Evolutionary conservation across 2,888 invertebrate genomes (phyloP).

Genomic region (Lochmaea crataegi): DNA sequence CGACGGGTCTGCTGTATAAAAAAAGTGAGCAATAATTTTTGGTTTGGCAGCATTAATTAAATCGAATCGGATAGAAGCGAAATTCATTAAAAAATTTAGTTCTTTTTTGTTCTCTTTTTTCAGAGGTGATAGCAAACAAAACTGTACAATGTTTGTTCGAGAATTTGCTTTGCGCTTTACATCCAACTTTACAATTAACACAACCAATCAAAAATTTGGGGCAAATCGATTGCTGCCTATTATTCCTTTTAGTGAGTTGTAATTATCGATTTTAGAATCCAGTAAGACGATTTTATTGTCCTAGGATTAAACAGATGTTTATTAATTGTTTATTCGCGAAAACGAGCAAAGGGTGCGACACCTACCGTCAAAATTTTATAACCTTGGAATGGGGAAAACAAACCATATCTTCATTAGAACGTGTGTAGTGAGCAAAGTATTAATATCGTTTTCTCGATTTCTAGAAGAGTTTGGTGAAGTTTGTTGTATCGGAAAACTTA

Average conservation of each 20-base stretch:
- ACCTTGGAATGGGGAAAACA: no score
- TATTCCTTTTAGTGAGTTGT: background rate
- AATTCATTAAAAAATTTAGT: constrained; percentile 6
- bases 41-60: constrained; percentile 5
- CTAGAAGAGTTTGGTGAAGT: no score
- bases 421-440: no score
- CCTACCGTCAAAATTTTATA: no score
- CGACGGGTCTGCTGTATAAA: background rate
- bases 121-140: constrained; percentile 10
- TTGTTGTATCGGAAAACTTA: no score
- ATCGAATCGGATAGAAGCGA: background rate
- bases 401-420: no score
- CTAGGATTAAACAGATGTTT: background rate
- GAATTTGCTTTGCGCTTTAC: background rate
- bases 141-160: background rate
- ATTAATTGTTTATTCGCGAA: background rate
- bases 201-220: constrained; percentile 1
- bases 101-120: background rate
- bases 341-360: no score
- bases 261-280: background rate
- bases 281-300: background rate
- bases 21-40: constrained; percentile 8
- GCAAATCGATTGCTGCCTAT: background rate
- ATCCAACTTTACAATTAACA: background rate
- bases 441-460: no score